Conservation (phyloP, 2,888 invertebrate genomes). For the Ophraella communa region DNA sequence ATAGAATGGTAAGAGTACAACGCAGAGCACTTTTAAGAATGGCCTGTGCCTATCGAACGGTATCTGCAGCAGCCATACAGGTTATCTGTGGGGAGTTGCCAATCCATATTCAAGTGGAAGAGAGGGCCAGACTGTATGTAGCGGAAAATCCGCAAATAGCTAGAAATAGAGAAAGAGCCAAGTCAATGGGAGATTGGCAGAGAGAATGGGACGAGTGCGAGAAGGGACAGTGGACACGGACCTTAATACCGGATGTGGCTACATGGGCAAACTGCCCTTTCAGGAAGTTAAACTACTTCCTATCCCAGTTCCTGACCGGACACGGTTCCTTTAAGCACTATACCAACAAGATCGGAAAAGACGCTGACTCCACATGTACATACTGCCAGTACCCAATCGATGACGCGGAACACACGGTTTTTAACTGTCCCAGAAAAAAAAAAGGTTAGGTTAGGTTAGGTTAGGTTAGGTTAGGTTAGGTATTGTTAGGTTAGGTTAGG, state of each 20-base stretch:
- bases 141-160: too few relatives aligned
- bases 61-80: conserved; percentile 18
- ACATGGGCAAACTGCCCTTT: not conserved
- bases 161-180: not conserved
- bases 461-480: too few relatives aligned
- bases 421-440: not conserved
- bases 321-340: not conserved
- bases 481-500: too few relatives aligned
- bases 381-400: not conserved
- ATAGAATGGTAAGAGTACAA: not conserved
- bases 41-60: conserved; percentile 25
- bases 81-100: conserved; percentile 24
- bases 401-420: not conserved
- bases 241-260: not conserved
- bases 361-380: not conserved
- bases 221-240: not conserved
- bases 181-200: not conserved
- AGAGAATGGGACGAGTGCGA: not conserved
- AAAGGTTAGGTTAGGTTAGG: not conserved
- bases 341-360: not conserved
- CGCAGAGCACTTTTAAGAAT: conserved; percentile 9
- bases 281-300: not conserved
- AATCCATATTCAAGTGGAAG: conserved; percentile 18
- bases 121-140: not conserved
- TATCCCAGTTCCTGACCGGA: not conserved